A percentile compares a stretch with the other conserved stretches of the same genome.
phyloP scores from a whole-genome alignment of 2,113 vertebrate species.

The Pterocles gutturalis region DNA sequence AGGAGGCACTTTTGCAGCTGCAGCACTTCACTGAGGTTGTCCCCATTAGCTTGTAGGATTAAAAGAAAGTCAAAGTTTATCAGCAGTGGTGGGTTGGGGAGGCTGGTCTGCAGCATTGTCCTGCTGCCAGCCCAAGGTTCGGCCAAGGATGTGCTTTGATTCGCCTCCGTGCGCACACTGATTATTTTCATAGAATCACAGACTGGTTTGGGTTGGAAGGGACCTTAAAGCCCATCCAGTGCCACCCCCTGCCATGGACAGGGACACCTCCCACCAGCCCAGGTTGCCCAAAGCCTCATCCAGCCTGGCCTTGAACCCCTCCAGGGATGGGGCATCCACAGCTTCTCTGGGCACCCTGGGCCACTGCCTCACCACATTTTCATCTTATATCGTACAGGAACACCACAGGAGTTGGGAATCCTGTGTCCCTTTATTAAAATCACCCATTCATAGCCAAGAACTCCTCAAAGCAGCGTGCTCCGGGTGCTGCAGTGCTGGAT shows the following conservation, averaged over 20 bases:
- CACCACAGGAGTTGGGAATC: not conserved
- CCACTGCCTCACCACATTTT: no score
- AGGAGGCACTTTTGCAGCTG: not conserved
- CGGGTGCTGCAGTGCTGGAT: not conserved
- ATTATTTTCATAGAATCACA: not conserved
- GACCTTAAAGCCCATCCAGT: no score
- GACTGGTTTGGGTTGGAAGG: no score
- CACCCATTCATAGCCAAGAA: not conserved
- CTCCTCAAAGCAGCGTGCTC: conserved; percentile 9
- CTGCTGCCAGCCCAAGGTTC: not conserved
- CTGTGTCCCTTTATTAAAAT: not conserved
- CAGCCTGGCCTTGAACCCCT: no score
- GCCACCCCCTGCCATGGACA: no score
- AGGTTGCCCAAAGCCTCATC: no score
- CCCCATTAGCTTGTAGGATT: not conserved
- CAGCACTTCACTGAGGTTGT: not conserved
- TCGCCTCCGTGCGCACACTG: fast-evolving
- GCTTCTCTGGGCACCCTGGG: no score
- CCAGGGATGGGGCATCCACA: no score
- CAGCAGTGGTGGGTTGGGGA: not conserved
- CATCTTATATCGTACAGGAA: not conserved
- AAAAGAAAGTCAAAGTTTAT: not conserved
- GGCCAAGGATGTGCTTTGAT: not conserved
- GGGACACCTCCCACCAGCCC: no score
- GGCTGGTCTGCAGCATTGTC: not conserved